Conservation (phyloP, 2,113 vertebrate genomes). For the Alligator mississippiensis region DNA sequence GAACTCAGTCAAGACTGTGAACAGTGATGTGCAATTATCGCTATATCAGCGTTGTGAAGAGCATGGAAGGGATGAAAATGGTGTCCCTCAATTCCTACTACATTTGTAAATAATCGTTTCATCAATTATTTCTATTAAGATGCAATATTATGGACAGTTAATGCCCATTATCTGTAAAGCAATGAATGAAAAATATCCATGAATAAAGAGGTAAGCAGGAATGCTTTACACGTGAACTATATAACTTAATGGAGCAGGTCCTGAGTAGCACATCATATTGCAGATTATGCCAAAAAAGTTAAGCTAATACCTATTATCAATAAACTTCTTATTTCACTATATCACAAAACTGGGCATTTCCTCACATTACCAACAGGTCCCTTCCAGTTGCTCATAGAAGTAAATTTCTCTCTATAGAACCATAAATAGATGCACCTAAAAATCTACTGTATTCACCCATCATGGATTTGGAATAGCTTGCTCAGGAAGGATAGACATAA, state of each 20-base stretch:
- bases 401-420: not conserved
- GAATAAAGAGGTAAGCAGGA: not conserved
- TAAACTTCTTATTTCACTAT: not conserved
- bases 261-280: not conserved
- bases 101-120: not conserved
- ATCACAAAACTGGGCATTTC: not conserved
- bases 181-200: not conserved
- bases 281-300: not conserved
- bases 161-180: not conserved
- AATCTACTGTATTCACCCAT: not conserved
- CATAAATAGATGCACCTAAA: not conserved
- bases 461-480: no score
- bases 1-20: not conserved
- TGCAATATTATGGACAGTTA: not conserved
- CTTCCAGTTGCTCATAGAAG: not conserved
- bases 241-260: not conserved
- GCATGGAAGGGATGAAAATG: not conserved
- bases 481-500: no score
- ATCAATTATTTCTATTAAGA: not conserved
- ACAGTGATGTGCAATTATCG: not conserved
- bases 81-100: not conserved
- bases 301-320: not conserved
- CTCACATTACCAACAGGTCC: not conserved
- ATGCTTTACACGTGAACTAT: not conserved
- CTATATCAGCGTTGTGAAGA: not conserved